These are phyloP conservation scores for Junonia oenone DNA, from an alignment of 2,888 invertebrate species.

Conservation along the genomic window DNA sequence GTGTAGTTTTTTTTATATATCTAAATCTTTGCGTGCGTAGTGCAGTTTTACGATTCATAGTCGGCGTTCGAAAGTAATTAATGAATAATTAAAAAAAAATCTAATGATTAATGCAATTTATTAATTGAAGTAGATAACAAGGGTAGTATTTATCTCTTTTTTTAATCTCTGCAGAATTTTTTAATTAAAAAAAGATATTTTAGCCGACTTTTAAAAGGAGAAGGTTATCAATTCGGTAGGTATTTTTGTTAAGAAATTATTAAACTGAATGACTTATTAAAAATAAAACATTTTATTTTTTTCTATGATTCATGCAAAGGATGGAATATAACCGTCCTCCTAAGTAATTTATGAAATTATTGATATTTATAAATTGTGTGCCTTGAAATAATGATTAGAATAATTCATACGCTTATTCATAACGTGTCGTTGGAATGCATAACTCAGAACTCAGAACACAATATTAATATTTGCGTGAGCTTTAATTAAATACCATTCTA, in stretches of 20 bases:
- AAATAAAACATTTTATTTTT: too few species aligned
- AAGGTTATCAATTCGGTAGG: too few species aligned
- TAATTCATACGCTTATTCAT: conserved; percentile 7
- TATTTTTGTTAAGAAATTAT: too few species aligned
- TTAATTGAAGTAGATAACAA: too few species aligned
- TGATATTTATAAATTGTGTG: not conserved
- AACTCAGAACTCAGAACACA: conserved; percentile 9
- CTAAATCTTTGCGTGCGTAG: not conserved
- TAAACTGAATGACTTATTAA: too few species aligned
- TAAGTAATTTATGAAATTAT: not conserved
- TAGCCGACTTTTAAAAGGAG: too few species aligned
- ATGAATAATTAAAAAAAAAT: not conserved
- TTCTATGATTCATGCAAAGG: not conserved
- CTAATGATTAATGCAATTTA: too few species aligned
- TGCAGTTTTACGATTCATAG: not conserved
- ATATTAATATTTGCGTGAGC: conserved; percentile 17
- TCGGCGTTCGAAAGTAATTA: not conserved
- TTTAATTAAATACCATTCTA: conserved; percentile 26
- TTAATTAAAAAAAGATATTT: too few species aligned
- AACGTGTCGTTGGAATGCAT: conserved; percentile 16
- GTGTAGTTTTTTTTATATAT: not conserved
- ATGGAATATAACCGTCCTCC: not conserved
- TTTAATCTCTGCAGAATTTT: too few species aligned
- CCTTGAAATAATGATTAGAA: not conserved
- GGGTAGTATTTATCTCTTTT: too few species aligned